Percentiles rank a stretch among this genome's conserved stretches.
Evolutionary conservation across 2,888 invertebrate species (phyloP).

Genomic region (Heliconius erato): DNA sequence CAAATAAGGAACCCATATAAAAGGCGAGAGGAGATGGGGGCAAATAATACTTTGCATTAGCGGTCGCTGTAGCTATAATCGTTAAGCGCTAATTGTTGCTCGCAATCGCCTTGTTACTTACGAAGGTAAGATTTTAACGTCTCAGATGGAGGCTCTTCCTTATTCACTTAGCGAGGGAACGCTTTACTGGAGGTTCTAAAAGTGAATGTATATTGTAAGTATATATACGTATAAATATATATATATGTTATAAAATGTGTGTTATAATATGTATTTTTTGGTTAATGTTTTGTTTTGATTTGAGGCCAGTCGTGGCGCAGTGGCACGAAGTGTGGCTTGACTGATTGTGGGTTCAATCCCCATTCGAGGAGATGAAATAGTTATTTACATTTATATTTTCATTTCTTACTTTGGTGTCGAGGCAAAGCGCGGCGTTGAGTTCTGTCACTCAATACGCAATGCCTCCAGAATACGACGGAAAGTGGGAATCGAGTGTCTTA

Average conservation of each 20-base stretch:
- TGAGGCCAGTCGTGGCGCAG: no score
- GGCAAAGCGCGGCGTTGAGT: no score
- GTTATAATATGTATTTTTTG: background rate
- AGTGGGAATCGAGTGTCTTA: no score
- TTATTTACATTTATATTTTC: no score
- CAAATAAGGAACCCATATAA: constrained; percentile 44
- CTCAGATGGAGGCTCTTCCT: constrained; percentile 56
- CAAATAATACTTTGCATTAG: constrained; percentile 75
- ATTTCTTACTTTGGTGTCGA: no score
- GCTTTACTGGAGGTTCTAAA: constrained; percentile 47
- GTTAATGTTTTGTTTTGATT: background rate
- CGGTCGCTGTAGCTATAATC: constrained; percentile 72
- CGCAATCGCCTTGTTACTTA: constrained; percentile 59
- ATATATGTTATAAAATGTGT: background rate
- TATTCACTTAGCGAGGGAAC: constrained; percentile 53
- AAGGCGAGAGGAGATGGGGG: constrained; percentile 48
- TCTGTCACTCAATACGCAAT: no score
- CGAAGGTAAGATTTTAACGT: constrained; percentile 56
- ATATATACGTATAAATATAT: background rate
- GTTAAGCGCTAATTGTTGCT: constrained; percentile 80
- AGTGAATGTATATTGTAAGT: constrained; percentile 40
- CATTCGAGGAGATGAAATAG: no score
- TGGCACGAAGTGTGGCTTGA: no score
- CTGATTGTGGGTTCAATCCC: no score
- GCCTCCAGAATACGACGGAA: no score